Conservation (phyloP, 1,140 invertebrate species). For the Neodiprion lecontei region DNA sequence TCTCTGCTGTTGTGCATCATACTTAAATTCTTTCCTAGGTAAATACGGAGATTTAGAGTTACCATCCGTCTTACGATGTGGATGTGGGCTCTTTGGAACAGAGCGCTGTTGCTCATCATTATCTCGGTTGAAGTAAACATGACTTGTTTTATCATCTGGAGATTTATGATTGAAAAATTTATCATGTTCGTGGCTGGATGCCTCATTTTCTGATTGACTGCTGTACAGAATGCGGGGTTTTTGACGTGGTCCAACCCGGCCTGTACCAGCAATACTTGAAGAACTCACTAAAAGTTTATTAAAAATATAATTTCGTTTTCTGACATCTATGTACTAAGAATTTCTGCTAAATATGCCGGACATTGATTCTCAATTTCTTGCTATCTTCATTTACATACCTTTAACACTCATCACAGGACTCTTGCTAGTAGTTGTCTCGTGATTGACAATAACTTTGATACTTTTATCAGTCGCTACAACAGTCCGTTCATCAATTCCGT, state of each 20-base stretch:
- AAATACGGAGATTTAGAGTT: conserved; percentile 30
- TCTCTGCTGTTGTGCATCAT: conserved; percentile 9
- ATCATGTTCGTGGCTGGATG: conserved; percentile 30
- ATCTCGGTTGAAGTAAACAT: conserved; percentile 30
- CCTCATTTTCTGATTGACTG: conserved; percentile 50
- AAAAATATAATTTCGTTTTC: background rate
- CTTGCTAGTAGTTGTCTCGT: conserved; percentile 33
- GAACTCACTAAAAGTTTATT: conserved; percentile 49
- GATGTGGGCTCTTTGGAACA: conserved; percentile 28
- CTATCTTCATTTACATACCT: conserved; percentile 36
- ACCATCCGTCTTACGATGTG: conserved; percentile 32
- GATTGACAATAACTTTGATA: conserved; percentile 47
- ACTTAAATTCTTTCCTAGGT: conserved; percentile 30
- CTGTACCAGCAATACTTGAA: conserved; percentile 55
- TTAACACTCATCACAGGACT: conserved; percentile 53
- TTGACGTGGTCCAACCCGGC: conserved; percentile 59
- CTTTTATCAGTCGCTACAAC: conserved; percentile 45
- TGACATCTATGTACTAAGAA: no score
- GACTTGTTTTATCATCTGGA: conserved; percentile 45
- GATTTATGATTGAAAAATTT: conserved; percentile 40
- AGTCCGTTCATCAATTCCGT: conserved; percentile 40
- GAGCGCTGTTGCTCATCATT: conserved; percentile 15
- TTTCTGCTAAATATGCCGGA: no score
- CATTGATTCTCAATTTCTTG: background rate
- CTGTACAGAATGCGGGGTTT: conserved; percentile 53